A percentile compares a stretch with the other conserved stretches of the same genome.
These are phyloP conservation scores for Zapus hudsonius DNA, from an alignment of 2,113 vertebrate species.

Conservation along the genomic window DNA sequence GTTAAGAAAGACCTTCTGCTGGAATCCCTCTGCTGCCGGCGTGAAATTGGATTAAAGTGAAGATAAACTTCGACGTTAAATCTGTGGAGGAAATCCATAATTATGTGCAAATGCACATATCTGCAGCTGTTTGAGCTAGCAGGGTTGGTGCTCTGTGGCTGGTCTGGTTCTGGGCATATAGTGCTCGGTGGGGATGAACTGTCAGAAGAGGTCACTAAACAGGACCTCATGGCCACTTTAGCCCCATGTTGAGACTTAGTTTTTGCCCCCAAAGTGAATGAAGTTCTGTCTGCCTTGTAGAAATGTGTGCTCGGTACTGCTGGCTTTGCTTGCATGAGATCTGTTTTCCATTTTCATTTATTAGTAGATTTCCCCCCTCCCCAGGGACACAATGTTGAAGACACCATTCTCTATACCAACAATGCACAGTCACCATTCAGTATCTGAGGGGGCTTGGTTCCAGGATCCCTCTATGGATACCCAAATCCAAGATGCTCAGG, in stretches of 20 bases:
- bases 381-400: too few relatives aligned
- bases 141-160: constrained; percentile 29
- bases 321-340: background rate
- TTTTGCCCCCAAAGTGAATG: background rate
- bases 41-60: constrained; percentile 89
- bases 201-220: constrained; percentile 5
- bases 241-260: background rate
- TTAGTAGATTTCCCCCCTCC: background rate
- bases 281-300: background rate
- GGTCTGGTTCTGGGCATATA: constrained; percentile 43
- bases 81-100: constrained; percentile 84
- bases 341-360: background rate
- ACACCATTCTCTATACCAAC: background rate
- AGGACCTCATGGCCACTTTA: background rate
- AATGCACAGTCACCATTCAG: background rate
- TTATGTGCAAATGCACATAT: constrained; percentile 81
- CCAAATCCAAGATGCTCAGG: background rate
- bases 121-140: constrained; percentile 74
- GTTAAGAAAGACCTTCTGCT: constrained; percentile 84
- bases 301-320: background rate
- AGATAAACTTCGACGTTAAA: constrained; percentile 82
- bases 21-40: constrained; percentile 82
- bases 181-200: constrained; percentile 8
- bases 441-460: background rate
- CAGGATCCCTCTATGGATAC: background rate